These are phyloP conservation scores for Alsophila aescularia DNA, from an alignment of 2,888 invertebrate genomes.

Conservation along the genomic window DNA sequence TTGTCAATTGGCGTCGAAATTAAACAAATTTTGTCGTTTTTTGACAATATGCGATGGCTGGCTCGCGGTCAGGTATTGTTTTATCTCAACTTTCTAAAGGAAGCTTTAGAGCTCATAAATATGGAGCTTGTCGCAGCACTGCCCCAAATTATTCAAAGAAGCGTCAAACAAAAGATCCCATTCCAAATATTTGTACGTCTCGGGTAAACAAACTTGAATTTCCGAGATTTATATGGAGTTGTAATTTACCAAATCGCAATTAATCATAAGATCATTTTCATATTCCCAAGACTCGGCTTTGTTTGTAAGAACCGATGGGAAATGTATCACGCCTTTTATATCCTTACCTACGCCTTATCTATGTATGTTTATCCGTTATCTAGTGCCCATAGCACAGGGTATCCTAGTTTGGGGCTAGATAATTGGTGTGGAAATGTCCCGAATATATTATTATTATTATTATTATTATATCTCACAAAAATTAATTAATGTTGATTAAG, in stretches of 20 bases:
- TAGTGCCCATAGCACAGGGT: no score
- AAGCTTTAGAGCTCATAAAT: slow-evolving; percentile 24
- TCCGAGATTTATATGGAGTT: slow-evolving; percentile 27
- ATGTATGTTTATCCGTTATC: no score
- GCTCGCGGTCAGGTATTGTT: slow-evolving; percentile 59
- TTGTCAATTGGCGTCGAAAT: slow-evolving; percentile 68
- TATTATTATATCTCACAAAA: slow-evolving; percentile 43
- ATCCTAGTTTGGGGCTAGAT: no score
- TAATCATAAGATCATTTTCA: slow-evolving; percentile 43
- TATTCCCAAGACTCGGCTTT: slow-evolving; percentile 39
- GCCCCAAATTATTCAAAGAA: slow-evolving; percentile 28
- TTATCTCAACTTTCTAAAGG: slow-evolving; percentile 45
- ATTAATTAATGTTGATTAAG: slow-evolving; percentile 46
- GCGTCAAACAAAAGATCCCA: slow-evolving; percentile 28
- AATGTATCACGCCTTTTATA: slow-evolving; percentile 47
- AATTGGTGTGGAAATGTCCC: no score
- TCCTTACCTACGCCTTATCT: no score
- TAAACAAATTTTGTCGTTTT: slow-evolving; percentile 67
- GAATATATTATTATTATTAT: no score
- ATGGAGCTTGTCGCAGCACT: slow-evolving; percentile 24
- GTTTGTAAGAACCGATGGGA: slow-evolving; percentile 46
- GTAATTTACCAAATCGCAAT: slow-evolving; percentile 39
- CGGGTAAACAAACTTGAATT: slow-evolving; percentile 22
- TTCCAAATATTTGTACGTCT: slow-evolving; percentile 29
- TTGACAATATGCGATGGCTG: slow-evolving; percentile 61